Percentiles rank a stretch among this genome's conserved stretches.
phyloP scores from a whole-genome alignment of 2,797 vertebrate genomes.

The Euphonia xanthogaster region DNA sequence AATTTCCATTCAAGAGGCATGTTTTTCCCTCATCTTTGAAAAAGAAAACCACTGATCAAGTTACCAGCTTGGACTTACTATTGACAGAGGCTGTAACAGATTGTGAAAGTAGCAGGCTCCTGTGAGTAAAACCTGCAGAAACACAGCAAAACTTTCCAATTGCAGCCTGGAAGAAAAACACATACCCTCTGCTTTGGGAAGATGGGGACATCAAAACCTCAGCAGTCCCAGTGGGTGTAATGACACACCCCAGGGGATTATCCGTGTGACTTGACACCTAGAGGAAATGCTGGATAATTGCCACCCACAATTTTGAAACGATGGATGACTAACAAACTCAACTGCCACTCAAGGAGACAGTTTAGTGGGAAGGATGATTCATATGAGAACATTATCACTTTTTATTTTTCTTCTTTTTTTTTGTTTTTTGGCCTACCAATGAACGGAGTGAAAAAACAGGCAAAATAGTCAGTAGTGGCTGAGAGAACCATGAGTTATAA shows the following conservation, averaged over 20 bases:
- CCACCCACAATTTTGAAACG: constrained; percentile 66
- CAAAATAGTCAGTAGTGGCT: neutral
- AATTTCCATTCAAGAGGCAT: neutral
- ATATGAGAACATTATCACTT: constrained; percentile 19
- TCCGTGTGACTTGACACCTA: constrained; percentile 28
- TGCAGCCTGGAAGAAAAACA: neutral
- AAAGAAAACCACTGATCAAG: neutral
- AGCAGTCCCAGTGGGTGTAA: constrained; percentile 34
- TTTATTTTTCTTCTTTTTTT: neutral
- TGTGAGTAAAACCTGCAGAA: neutral
- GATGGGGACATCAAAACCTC: neutral
- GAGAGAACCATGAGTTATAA: neutral
- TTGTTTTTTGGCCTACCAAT: neutral
- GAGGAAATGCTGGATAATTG: constrained; percentile 67
- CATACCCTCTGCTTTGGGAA: neutral
- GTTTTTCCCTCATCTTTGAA: neutral
- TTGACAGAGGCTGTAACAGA: neutral
- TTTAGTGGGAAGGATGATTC: constrained; percentile 68
- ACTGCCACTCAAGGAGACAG: constrained; percentile 68
- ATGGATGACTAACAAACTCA: constrained; percentile 67
- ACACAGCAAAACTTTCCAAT: neutral
- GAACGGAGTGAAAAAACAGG: neutral
- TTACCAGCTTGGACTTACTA: neutral
- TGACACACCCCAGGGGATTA: constrained; percentile 42
- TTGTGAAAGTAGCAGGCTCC: neutral